Base-by-base conservation (phyloP, 2,113 vertebrate genomes). In the Microtus pennsylvanicus region DNA sequence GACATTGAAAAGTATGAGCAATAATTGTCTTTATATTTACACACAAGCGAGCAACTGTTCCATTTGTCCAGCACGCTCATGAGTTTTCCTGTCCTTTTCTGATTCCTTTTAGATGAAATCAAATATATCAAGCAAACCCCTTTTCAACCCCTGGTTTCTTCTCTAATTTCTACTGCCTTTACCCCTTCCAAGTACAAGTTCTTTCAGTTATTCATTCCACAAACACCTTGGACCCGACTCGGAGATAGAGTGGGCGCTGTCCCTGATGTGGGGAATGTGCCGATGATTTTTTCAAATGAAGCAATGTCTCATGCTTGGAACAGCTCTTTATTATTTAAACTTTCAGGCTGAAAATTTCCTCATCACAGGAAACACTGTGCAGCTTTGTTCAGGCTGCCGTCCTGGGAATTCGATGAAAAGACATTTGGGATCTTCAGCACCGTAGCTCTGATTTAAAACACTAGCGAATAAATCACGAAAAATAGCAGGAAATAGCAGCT, bases 201-300 rank as follows among this genome's bases (percentile, higher is more conserved):
- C n/a, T n/a, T 63, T 96, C 61, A 93, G 0, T 94, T 96, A 94
- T 93, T 93, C 28, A 91, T 89, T 94, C 11, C 69, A 47, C 81
- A 94, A 95, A 87, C 91, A 94, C 94, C 89, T 9, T 74, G 21
- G 70, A 91, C 94, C 91, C 77, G 74, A 96, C 35, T 75, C 76
- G 86, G 74, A 94, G 90, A 95, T 75, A 92, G 58, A 50, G 14
- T 95, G 88, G 47, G 47, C 16, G 58, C 24, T 86, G 26, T 81
- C 96, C 58, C 80, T 63, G 30, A 58, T 52, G 63, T 45, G 90
- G 65, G 30, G 28, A 78, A 92, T 94, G 35, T 61, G 21, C 45
- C 82, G 26, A 13, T 93, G 61, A 89, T 1, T 58, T 21, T 93
- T 93, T 47, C n/a, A 82, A 92, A 96, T 89, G n/a, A 87, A 83